A percentile compares a stretch with the other conserved stretches of the same genome.
phyloP scores from a whole-genome alignment of 2,888 invertebrate species.

The Ametastegia equiseti region DNA sequence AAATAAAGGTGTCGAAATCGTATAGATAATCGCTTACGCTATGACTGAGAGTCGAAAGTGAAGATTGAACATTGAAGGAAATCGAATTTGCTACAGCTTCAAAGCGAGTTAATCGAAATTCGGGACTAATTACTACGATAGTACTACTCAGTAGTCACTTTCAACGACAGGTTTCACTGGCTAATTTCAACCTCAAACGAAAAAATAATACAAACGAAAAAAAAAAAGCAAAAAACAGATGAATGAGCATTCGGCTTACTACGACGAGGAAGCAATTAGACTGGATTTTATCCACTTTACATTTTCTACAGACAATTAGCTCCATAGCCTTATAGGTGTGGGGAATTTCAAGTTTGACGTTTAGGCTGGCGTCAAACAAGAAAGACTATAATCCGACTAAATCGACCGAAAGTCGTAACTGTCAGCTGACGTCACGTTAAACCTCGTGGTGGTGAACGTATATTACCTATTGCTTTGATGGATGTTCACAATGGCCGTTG shows the following conservation, averaged over 20 bases:
- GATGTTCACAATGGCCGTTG: background rate
- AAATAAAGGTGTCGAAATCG: background rate
- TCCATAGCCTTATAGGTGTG: background rate
- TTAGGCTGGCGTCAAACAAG: background rate
- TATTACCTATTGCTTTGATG: background rate
- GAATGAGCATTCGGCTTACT: background rate
- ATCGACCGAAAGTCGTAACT: slow-evolving; percentile 21
- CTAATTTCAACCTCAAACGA: background rate
- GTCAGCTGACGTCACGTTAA: background rate
- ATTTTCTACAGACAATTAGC: background rate
- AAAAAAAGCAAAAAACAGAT: background rate
- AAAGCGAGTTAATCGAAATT: background rate
- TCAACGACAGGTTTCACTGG: background rate
- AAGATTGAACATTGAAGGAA: slow-evolving; percentile 4
- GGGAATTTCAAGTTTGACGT: background rate
- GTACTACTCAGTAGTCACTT: slow-evolving; percentile 7
- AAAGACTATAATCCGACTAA: slow-evolving; percentile 7
- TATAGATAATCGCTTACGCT: background rate
- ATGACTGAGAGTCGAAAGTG: background rate
- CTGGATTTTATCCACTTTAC: background rate
- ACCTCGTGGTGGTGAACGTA: background rate
- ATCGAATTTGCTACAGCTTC: slow-evolving; percentile 1
- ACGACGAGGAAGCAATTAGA: background rate
- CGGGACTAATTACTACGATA: background rate
- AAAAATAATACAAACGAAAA: too few relatives aligned